Base-by-base conservation (phyloP, 1,140 invertebrate genomes). In the Agraylea sexmaculata region DNA sequence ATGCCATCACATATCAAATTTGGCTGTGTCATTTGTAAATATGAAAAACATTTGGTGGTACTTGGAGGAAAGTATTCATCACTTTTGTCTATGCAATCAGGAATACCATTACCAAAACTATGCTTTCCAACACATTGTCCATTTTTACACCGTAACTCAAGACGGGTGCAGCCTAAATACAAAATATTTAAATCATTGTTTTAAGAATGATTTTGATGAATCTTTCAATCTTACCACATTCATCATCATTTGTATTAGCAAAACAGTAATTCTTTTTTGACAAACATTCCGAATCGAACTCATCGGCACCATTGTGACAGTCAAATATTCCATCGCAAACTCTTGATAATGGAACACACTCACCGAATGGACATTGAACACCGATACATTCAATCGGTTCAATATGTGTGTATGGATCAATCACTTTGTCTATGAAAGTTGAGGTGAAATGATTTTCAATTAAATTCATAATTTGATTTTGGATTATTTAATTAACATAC, bases 51-150 rank as follows among this genome's bases (percentile, higher is more conserved):
- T 12, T 62, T 75, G 33, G 78, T 80, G 1, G 62, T 60, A 0
- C 57, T 51, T 0, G 82, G 78, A n/a, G n/a, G n/a, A n/a, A n/a
- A n/a, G n/a, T n/a, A n/a, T 54, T 88, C 85, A 51, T 88, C 85
- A 4, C 69, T 72, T 16, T 64, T 63, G 53, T 87, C 82, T 0
- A 59, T 65, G 50, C 85, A 88, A 49, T 87, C 77, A 6, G 71
- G 54, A 1, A 57, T 55, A 5, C 69, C 69, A 48, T 87, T 69
- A 50, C 78, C 83, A 43, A 82, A 85, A 21, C 62, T 55, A 10
- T 64, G 62, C 53, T 83, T 83, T 0, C 70, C 54, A n/a, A 85
- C 53, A 50, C 83, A 87, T 33, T 69, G 64, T 3, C 73, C 73
- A 44, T 74, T 76, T 1, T 53, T 54, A 50, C 84, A 87, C 52